Evolutionary conservation across 2,113 vertebrate species (phyloP).

Genomic region (Scopus umbretta): DNA sequence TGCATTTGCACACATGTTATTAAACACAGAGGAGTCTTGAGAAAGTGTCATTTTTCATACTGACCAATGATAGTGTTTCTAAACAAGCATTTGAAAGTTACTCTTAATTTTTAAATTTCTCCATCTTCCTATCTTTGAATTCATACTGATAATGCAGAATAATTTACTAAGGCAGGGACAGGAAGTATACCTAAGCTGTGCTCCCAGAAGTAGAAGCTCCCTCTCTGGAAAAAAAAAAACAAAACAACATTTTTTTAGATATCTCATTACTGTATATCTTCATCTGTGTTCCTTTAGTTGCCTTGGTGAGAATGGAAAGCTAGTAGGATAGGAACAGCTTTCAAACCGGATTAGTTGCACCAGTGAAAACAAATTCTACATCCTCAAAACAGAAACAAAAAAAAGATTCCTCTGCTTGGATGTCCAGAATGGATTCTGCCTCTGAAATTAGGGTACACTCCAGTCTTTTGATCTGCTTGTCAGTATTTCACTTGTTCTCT

Average conservation of each 20-base stretch:
- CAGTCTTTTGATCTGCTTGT: not conserved
- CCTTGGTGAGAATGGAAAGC: not conserved
- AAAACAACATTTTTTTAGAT: not conserved
- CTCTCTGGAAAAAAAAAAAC: not conserved
- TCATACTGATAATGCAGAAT: not conserved
- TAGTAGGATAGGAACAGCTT: not conserved
- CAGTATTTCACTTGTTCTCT: not conserved
- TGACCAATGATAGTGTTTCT: not conserved
- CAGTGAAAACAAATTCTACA: not conserved
- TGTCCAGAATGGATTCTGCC: not conserved
- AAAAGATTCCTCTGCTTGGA: not conserved
- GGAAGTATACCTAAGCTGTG: not conserved
- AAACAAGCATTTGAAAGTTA: not conserved
- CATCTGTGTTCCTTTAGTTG: not conserved
- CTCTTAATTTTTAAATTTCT: not conserved
- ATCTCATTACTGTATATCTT: not conserved
- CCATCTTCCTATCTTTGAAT: not conserved
- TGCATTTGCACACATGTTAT: not conserved
- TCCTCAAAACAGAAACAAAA: not conserved
- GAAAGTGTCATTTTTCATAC: not conserved
- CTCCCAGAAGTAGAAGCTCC: not conserved
- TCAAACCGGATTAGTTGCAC: not conserved
- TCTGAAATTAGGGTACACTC: not conserved
- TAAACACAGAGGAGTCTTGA: not conserved
- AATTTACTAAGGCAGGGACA: not conserved